These are phyloP conservation scores for Melipona beecheii DNA, from an alignment of 2,888 invertebrate species.

Conservation along the genomic window DNA sequence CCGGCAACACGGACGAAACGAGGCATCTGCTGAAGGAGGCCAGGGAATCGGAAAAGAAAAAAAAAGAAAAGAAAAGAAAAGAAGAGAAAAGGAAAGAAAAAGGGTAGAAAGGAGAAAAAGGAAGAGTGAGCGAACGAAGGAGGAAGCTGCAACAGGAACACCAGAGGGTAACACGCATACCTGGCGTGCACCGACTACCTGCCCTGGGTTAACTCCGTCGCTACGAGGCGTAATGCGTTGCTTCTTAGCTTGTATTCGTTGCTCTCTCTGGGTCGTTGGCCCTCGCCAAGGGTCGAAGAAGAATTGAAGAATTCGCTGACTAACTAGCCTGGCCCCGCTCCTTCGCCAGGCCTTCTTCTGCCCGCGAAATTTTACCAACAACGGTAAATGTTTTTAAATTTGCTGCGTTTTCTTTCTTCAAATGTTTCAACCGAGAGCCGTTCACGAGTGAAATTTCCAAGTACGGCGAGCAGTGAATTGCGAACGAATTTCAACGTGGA, in stretches of 20 bases:
- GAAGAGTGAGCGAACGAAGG: constrained; percentile 13
- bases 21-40: constrained; percentile 7
- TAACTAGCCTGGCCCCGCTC: constrained; percentile 18
- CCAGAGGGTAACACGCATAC: constrained; percentile 64
- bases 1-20: constrained; percentile 51
- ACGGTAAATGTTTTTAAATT: not conserved
- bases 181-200: constrained; percentile 68
- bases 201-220: constrained; percentile 65
- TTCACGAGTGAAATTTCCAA: too few relatives aligned
- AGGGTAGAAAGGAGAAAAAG: not conserved
- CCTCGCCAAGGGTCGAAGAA: constrained; percentile 20
- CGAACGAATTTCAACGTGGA: too few relatives aligned
- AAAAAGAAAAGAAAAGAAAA: not conserved
- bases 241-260: constrained; percentile 40
- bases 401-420: too few relatives aligned
- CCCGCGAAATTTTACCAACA: constrained; percentile 27
- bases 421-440: too few relatives aligned
- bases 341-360: not conserved
- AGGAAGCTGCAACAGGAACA: constrained; percentile 49
- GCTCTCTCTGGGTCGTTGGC: constrained; percentile 49
- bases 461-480: too few relatives aligned
- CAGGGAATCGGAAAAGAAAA: constrained; percentile 16
- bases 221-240: constrained; percentile 37
- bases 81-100: not conserved
- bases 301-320: constrained; percentile 50